Conservation (phyloP, 1,140 invertebrate species). For the Hyphantria cunea region DNA sequence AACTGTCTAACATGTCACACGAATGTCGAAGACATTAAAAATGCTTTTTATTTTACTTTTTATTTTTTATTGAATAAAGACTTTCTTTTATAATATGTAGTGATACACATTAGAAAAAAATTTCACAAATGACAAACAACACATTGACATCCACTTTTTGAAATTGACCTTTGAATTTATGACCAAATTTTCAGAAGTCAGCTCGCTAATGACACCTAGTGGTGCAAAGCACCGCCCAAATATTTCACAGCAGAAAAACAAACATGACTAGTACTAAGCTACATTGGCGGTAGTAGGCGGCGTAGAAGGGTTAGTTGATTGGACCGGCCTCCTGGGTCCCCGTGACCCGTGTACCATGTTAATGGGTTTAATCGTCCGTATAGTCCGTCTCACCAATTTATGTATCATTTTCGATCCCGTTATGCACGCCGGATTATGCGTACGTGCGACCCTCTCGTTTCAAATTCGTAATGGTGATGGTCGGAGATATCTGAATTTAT, state of each 20-base stretch:
- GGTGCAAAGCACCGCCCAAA: not conserved
- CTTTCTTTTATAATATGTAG: too few species aligned
- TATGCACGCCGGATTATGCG: slow-evolving; percentile 69
- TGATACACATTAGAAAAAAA: not conserved
- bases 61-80: too few species aligned
- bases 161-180: not conserved
- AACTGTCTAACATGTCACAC: too few species aligned
- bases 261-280: slow-evolving; percentile 34
- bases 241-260: slow-evolving; percentile 21
- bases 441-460: slow-evolving; percentile 49
- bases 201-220: not conserved
- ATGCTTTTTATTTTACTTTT: too few species aligned
- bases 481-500: slow-evolving; percentile 63
- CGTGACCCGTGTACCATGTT: slow-evolving; percentile 68
- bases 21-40: too few species aligned
- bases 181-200: not conserved
- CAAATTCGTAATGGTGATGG: slow-evolving; percentile 58
- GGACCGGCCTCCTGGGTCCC: slow-evolving; percentile 58
- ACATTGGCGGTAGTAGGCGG: slow-evolving; percentile 43
- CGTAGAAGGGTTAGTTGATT: slow-evolving; percentile 70
- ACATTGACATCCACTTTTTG: too few species aligned
- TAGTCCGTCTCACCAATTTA: slow-evolving; percentile 72
- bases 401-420: slow-evolving; percentile 81
- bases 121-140: not conserved
- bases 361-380: slow-evolving; percentile 76